Base-by-base conservation (phyloP, 2,888 invertebrate species). In the Lypha dubia region DNA sequence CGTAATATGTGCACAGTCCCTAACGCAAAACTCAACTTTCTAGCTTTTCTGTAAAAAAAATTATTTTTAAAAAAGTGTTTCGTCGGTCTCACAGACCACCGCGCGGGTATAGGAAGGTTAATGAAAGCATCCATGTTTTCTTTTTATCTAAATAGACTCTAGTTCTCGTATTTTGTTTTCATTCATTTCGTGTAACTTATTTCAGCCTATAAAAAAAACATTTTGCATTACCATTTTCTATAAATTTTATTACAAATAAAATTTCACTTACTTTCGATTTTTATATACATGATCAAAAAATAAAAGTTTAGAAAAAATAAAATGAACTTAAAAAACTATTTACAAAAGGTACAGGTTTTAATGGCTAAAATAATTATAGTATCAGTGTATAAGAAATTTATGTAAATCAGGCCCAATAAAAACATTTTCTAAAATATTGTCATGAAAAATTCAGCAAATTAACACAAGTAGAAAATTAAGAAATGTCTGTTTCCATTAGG, bases 341-440 rank as follows among this genome's bases (percentile, higher is more conserved):
- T 63, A 65, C 67, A 80, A 80, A 32, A 80, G 80, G 60, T 77
- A 80, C 46, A 73, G 51, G 81, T 81, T 75, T 75, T 82, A 49
- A 82, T 82, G 63, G 65, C 62, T 77, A 62, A 73, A 67, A 38
- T 3, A 38, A n/a, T n/a, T 11, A 13, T n/a, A n/a, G n/a, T n/a
- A 11, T 38, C 38, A 38, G 38, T 9, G 13, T 13, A n/a, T n/a
- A n/a, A n/a, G n/a, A n/a, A n/a, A n/a, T n/a, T n/a, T n/a, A 44
- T 32, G 4, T 22, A 28, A 5, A 2, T 28, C 28, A 28, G 28
- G 28, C 9, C n/a, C 38, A 5, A 41, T 24, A n/a, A 22, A 28
- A 70, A 32, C 58, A 63, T 15, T 44, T 44, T 44, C 44, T n/a
- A 15, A n/a, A 44, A 1, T n/a, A 44, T n/a, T n/a, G 11, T 4